Conservation (phyloP, 2,797 vertebrate genomes). For the Philypnodon macrostomus region DNA sequence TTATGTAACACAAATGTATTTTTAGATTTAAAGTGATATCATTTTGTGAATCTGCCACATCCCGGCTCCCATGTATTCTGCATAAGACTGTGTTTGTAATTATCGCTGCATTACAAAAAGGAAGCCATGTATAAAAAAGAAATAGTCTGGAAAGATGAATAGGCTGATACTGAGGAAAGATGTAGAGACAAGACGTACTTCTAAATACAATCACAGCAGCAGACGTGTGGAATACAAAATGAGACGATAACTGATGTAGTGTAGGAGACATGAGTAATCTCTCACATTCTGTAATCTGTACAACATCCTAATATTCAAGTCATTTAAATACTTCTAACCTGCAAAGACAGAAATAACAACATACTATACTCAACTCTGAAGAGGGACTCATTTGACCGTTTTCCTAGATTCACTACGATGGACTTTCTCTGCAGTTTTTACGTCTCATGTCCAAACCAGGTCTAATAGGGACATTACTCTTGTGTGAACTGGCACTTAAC, state of each 20-base stretch:
- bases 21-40: slow-evolving; percentile 37
- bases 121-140: slow-evolving; percentile 15
- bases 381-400: not conserved
- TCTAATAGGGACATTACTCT: slow-evolving; percentile 27
- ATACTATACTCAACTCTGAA: not conserved
- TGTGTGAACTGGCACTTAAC: slow-evolving; percentile 24
- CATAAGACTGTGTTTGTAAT: slow-evolving; percentile 36
- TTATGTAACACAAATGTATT: slow-evolving; percentile 43
- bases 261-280: not conserved
- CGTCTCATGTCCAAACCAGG: slow-evolving; percentile 15
- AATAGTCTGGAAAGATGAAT: not conserved
- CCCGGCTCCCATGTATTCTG: slow-evolving; percentile 40
- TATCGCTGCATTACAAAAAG: slow-evolving; percentile 8
- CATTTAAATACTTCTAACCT: slow-evolving; percentile 1
- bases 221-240: slow-evolving; percentile 15
- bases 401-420: slow-evolving; percentile 8
- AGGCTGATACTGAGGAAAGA: slow-evolving; percentile 3
- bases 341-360: slow-evolving; percentile 1
- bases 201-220: slow-evolving; percentile 17
- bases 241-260: slow-evolving; percentile 7
- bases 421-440: not conserved
- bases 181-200: slow-evolving; percentile 11
- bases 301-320: slow-evolving; percentile 22
- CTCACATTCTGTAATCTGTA: slow-evolving; percentile 15
- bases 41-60: slow-evolving; percentile 41